Evolutionary conservation across 2,888 invertebrate genomes (phyloP), one percentile per base, ranked within the genome.

Genomic region (Drosophila limbata): DNA sequence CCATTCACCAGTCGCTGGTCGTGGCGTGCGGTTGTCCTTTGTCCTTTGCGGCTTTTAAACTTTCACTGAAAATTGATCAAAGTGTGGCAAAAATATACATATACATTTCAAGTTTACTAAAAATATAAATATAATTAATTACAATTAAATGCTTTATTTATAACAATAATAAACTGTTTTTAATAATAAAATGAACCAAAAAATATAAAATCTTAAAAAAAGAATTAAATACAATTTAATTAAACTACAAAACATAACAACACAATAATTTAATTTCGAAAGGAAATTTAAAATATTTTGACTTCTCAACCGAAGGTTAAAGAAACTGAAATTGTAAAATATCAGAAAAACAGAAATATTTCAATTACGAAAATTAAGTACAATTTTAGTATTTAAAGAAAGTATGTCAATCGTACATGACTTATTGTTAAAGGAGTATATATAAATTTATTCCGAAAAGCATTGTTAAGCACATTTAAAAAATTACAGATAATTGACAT

Each of bases 1-100:
- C 74, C 84, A 84, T 73, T 84, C 71, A 76, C 67, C 59, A 72
- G 56, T 78, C 73, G 86, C 66, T 70, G 53, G 51, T 78, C 62
- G 73, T 66, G 73, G 51, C 61, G 70, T 53, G 59, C 69, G 71
- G 84, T 88, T 59, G 64, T 76, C 57, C 37, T 60, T 88, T 59
- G 64, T 76, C 57, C 37, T 60, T 61, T 47, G 62, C 82, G 76
- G 59, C 63, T 48, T 61, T 35, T 39, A 40, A 13, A 28, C 28
- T 31, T 11, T 17, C 17, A 13, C 8, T 25, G 13, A 2, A 28
- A 28, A 5, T 33, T 25, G 2, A 44, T 21, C 9, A 11, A n/a
- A 44, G 10, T 42, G 25, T 31, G 28, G 13, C 15, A 6, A 15
- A 44, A 11, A 8, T 35, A 21, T n/a, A 45, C 2, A 42, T n/a